Conservation (phyloP, 2,888 invertebrate genomes). For the Masnerella sp. region DNA sequence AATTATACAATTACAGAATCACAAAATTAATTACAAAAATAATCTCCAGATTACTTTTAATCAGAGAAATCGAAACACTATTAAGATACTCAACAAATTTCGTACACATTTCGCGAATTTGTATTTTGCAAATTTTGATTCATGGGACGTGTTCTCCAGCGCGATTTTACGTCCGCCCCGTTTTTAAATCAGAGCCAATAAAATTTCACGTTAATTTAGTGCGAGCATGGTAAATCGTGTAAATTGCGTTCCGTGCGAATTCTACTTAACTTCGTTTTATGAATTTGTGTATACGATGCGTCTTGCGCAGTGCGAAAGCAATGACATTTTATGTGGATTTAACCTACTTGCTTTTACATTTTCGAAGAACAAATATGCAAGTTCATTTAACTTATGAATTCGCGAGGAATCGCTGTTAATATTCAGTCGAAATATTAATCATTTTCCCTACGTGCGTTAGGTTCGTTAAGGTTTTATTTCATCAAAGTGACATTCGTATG, state of each 20-base stretch:
- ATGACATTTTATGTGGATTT: constrained; percentile 36
- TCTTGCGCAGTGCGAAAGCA: constrained; percentile 36
- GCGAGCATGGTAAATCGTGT: constrained; percentile 26
- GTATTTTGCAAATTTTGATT: constrained; percentile 21
- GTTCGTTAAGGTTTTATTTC: too few species aligned
- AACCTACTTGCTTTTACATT: constrained; percentile 47
- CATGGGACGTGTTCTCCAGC: not conserved
- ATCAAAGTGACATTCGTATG: too few species aligned
- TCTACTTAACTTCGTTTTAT: constrained; percentile 48
- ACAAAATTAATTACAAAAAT: constrained; percentile 47
- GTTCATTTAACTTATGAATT: constrained; percentile 32
- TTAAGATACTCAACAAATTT: constrained; percentile 28
- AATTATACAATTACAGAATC: too few species aligned
- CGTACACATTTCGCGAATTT: constrained; percentile 29
- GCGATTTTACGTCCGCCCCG: constrained; percentile 30
- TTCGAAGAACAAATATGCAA: constrained; percentile 12
- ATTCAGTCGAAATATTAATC: not conserved
- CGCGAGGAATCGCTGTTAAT: not conserved
- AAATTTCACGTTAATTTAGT: constrained; percentile 38
- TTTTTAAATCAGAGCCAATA: constrained; percentile 53
- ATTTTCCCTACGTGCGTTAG: too few species aligned
- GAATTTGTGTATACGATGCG: constrained; percentile 41
- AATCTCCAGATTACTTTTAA: constrained; percentile 36
- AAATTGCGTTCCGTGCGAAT: constrained; percentile 50
- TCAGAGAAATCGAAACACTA: constrained; percentile 36